Evolutionary conservation across 2,888 invertebrate genomes (phyloP).

Genomic region (Macrophya annulata): DNA sequence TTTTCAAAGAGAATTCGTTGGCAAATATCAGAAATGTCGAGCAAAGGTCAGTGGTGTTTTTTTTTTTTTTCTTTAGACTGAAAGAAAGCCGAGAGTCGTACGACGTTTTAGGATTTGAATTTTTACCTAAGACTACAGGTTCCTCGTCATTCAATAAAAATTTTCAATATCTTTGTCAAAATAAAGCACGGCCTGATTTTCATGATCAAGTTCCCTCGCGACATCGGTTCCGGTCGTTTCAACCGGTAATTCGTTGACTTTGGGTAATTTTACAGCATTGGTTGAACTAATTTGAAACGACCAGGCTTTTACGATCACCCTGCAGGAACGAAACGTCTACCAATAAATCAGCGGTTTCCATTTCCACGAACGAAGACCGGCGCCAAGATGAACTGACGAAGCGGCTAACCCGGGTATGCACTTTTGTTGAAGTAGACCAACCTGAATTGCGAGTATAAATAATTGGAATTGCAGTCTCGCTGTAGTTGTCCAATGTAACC

Average conservation of each 20-base stretch:
- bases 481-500: slow-evolving; percentile 19
- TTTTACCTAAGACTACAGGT: not conserved
- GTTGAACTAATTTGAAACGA: slow-evolving; percentile 29
- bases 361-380: slow-evolving; percentile 29
- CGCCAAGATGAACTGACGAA: slow-evolving; percentile 22
- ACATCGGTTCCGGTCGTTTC: slow-evolving; percentile 41
- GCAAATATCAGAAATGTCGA: not conserved
- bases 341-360: slow-evolving; percentile 37
- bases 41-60: not conserved
- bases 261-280: slow-evolving; percentile 42
- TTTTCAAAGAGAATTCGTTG: not conserved
- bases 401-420: slow-evolving; percentile 7
- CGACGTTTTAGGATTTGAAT: not conserved
- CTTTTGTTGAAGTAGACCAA: slow-evolving; percentile 13
- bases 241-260: slow-evolving; percentile 32
- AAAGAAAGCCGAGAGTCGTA: not conserved
- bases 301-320: slow-evolving; percentile 30
- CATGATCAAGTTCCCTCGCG: slow-evolving; percentile 1
- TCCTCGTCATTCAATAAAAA: not conserved
- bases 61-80: not conserved
- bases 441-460: slow-evolving; percentile 21
- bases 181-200: slow-evolving; percentile 9
- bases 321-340: not conserved
- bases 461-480: slow-evolving; percentile 41
- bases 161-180: slow-evolving; percentile 23